Base-by-base conservation (phyloP, 1,140 invertebrate genomes). In the Acromyrmex charruanus region DNA sequence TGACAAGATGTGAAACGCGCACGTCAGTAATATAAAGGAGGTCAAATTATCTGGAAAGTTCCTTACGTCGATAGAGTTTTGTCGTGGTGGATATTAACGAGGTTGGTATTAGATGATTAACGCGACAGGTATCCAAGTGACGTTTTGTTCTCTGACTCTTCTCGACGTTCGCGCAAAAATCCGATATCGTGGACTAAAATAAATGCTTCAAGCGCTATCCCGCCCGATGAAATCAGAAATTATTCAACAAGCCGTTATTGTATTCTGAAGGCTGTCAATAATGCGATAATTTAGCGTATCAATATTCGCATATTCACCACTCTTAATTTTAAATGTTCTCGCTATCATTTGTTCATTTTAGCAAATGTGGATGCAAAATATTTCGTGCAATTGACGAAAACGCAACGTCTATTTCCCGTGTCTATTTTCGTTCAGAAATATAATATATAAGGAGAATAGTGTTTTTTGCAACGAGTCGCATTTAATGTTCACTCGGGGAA, bases 191-290 rank as follows among this genome's bases (percentile, higher is more conserved):
- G 21, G 14, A 49, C 80, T 61, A 75, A 84, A 84, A 84, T 84
- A 75, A 75, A 75, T 74, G 55, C 55, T 44, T 49, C 53, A 18
- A 82, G 35, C 66, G 35, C 10, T 59, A 63, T 72, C 21, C 16
- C 10, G 21, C 10, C 39, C 55, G 58, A 75, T 75, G 69, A 84
- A 61, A 68, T 84, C 53, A 51, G 39, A 75, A 75, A 84, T 84
- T 84, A 84, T 84, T 84, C 69, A 75, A 84, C 39, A 25, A 49
- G 49, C 77, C 80, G 69, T 75, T 75, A 75, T 84, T 84, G 28
- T 75, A 84, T 61, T 35, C 80, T 18, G 69, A 84, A 75, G 9
- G 39, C 80, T 84, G 80, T 84, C 80, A 75, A 84, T 84, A 84
- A 59, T 18, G 9, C 55, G 80, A 84, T 84, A 82, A 82, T 82